Percentiles rank a stretch among this genome's conserved stretches.
phyloP scores from a whole-genome alignment of 1,140 invertebrate genomes.

The Drosophila subobscura region DNA sequence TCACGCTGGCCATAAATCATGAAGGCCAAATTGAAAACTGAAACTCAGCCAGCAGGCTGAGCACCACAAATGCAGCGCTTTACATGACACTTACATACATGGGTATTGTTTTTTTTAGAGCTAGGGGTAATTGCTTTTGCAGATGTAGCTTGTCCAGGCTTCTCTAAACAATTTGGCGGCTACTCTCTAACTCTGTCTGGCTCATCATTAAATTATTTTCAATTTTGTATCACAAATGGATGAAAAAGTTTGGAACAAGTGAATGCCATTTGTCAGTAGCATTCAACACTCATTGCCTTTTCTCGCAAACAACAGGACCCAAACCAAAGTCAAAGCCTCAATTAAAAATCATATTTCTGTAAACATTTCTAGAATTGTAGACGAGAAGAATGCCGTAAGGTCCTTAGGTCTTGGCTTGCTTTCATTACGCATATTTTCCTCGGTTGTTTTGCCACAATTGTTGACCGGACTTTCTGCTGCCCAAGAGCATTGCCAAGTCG shows the following conservation, averaged over 20 bases:
- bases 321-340: no score
- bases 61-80: slow-evolving; percentile 29
- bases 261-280: not conserved
- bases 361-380: no score
- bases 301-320: not conserved
- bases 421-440: no score
- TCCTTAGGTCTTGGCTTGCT: no score
- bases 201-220: slow-evolving; percentile 48
- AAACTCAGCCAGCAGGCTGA: slow-evolving; percentile 8
- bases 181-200: slow-evolving; percentile 3
- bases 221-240: slow-evolving; percentile 4
- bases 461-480: not conserved
- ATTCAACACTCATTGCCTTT: not conserved
- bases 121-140: slow-evolving; percentile 32
- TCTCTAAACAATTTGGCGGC: no score
- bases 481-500: slow-evolving; percentile 8
- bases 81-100: slow-evolving; percentile 60
- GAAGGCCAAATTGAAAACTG: slow-evolving; percentile 41
- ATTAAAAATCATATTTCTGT: no score
- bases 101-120: not conserved
- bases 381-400: no score
- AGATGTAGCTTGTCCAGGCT: not conserved
- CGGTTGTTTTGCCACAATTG: not conserved
- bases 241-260: slow-evolving; percentile 3
- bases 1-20: not conserved